phyloP scores from a whole-genome alignment of 2,888 invertebrate species.

The Drosophila mayaguana region DNA sequence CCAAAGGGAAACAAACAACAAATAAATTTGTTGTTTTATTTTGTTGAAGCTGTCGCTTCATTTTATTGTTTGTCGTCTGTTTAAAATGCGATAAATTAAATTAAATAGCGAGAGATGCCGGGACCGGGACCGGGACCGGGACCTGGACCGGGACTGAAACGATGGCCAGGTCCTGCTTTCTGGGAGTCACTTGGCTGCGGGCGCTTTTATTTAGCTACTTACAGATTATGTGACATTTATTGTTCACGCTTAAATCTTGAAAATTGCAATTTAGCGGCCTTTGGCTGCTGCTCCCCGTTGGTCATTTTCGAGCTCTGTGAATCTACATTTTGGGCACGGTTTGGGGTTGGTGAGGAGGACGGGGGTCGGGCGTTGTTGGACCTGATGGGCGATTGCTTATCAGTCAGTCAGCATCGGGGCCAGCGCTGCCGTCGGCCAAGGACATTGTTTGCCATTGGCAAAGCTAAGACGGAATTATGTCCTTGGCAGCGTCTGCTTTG shows the following conservation, averaged over 20 bases:
- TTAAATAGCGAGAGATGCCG: conserved; percentile 59
- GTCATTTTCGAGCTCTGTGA: conserved; percentile 36
- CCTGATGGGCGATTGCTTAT: conserved; percentile 47
- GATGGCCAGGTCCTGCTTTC: neutral
- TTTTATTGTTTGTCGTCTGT: conserved; percentile 70
- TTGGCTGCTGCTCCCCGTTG: conserved; percentile 47
- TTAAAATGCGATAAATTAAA: conserved; percentile 81
- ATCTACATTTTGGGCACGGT: conserved; percentile 20
- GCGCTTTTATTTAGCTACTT: conserved; percentile 81
- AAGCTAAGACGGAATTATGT: conserved; percentile 62
- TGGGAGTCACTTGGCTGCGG: conserved; percentile 41
- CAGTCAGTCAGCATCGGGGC: conserved; percentile 53
- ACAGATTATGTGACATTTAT: conserved; percentile 85
- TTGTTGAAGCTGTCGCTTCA: conserved; percentile 43
- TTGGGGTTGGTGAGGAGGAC: too few species aligned
- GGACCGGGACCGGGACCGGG: neutral
- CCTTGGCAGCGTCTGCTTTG: conserved; percentile 47
- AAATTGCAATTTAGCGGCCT: conserved; percentile 78
- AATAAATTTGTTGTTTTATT: conserved; percentile 72
- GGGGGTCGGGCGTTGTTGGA: neutral
- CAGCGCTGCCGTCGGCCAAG: conserved; percentile 52
- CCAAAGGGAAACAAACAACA: conserved; percentile 58
- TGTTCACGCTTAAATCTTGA: conserved; percentile 84
- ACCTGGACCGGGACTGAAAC: neutral
- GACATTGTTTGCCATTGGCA: conserved; percentile 60